phyloP scores from a whole-genome alignment of 2,113 vertebrate species.

The Rhynchomys soricoides region DNA sequence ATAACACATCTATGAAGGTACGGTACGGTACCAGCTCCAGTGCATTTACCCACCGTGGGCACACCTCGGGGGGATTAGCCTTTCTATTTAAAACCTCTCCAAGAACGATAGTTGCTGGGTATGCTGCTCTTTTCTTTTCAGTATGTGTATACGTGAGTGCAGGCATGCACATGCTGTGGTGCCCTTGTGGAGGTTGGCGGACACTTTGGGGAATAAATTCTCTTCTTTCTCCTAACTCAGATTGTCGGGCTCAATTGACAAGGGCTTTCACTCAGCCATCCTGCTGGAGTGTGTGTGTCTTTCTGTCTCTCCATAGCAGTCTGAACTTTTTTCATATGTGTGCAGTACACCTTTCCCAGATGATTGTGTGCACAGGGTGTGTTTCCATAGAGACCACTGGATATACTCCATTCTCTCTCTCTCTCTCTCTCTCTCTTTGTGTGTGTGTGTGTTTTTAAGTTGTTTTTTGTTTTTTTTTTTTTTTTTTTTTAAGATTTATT shows the following conservation, averaged over 20 bases:
- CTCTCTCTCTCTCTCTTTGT: too few species aligned
- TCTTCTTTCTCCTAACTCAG: not conserved
- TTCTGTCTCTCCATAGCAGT: not conserved
- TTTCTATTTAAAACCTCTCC: not conserved
- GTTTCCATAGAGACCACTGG: not conserved
- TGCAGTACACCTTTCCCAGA: not conserved
- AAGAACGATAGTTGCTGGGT: not conserved
- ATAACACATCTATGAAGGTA: slow-evolving; percentile 99
- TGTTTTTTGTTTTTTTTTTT: too few species aligned
- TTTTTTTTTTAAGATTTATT: too few species aligned
- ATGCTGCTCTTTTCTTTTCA: not conserved
- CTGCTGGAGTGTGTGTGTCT: too few species aligned
- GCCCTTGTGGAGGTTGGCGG: not conserved
- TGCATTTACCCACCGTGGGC: not conserved
- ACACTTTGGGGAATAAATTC: not conserved
- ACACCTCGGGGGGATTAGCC: not conserved
- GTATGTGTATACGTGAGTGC: not conserved
- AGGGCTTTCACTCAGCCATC: not conserved
- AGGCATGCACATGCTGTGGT: not conserved
- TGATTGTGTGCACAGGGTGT: not conserved
- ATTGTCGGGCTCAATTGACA: not conserved
- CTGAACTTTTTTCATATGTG: not conserved
- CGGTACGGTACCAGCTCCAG: slow-evolving; percentile 63
- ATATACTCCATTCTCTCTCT: too few species aligned
- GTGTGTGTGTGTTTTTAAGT: not conserved